phyloP scores from a whole-genome alignment of 2,113 vertebrate genomes.

The Petrocephalus microphthalmus region DNA sequence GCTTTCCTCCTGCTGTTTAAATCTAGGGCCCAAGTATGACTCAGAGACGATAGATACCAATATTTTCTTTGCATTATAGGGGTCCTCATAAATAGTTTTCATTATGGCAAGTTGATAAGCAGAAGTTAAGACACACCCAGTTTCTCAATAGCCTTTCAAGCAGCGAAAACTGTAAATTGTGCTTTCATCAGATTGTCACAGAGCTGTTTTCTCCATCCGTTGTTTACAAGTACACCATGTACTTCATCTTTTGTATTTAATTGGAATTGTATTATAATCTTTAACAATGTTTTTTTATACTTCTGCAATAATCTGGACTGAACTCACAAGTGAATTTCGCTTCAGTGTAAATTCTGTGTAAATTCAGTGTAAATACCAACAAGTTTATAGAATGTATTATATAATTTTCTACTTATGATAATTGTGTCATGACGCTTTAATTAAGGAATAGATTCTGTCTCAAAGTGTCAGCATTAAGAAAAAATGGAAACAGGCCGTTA shows the following conservation, averaged over 20 bases:
- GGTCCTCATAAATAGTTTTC: background rate
- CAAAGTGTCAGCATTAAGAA: background rate
- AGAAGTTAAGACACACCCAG: background rate
- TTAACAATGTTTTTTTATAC: background rate
- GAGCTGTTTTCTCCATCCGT: background rate
- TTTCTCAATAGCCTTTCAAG: background rate
- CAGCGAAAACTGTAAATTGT: background rate
- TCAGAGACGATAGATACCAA: background rate
- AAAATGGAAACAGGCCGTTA: background rate
- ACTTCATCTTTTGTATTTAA: background rate
- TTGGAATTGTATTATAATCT: background rate
- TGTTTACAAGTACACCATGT: background rate
- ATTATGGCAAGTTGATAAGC: background rate
- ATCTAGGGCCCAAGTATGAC: background rate
- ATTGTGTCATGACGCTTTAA: background rate
- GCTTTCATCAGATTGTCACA: conserved; percentile 1
- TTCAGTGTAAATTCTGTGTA: background rate
- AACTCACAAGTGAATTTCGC: background rate
- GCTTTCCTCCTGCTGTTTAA: background rate
- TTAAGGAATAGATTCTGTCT: background rate
- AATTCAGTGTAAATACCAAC: background rate
- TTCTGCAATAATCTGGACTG: background rate
- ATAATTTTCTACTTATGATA: background rate
- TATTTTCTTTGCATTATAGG: background rate
- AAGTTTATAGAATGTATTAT: background rate